Base-by-base conservation (phyloP, 2,797 vertebrate species). In the Triplophysa yarkandensis region DNA sequence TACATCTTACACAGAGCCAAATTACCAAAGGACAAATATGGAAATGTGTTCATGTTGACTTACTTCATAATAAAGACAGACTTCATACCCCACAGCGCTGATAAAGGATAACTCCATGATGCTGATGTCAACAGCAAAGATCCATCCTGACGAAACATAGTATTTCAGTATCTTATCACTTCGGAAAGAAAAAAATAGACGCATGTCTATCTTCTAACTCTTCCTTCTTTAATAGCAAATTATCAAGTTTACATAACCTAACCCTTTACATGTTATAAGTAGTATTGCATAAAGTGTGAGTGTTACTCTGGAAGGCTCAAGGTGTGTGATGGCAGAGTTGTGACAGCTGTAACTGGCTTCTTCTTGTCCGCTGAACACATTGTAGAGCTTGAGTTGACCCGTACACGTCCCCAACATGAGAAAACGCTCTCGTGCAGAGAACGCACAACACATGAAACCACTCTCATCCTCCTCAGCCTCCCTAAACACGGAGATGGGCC, bases 31-130 rank as follows among this genome's bases (percentile, higher is more conserved):
- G n/a, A n/a, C n/a, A n/a, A n/a, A 8, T 39, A 39, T 1, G 11
- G 5, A 2, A 10, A 10, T 1, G 13, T 5, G 43, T 44, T 17
- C 44, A 46, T 19, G 44, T 7, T 17, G 7, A 94, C 96, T 88
- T 92, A 99, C 98, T 99, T 99, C 94, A 98, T 98, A 87, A 98
- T 97, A 89, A 99, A 99, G 81, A 99, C 97, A 9, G 97, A 98
- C 84, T 98, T 98, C 98, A 99, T 99, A 80, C 98, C 95, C 98
- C 98, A 99, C 77, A 99, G 91, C 0, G 96, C 96, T 83, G 97
- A 99, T 64, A 98, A 88, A 48, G 98, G 98, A 82, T 97, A 98
- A 86, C 95, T 98, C 98, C 97, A 99, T 0, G 96, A 98, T 78
- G 98, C 95, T 19, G 98, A 99, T 0, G 97, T 99, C 86, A 99